Conservation (phyloP, 2,888 invertebrate genomes). For the Chrysotoxum bicinctum region DNA sequence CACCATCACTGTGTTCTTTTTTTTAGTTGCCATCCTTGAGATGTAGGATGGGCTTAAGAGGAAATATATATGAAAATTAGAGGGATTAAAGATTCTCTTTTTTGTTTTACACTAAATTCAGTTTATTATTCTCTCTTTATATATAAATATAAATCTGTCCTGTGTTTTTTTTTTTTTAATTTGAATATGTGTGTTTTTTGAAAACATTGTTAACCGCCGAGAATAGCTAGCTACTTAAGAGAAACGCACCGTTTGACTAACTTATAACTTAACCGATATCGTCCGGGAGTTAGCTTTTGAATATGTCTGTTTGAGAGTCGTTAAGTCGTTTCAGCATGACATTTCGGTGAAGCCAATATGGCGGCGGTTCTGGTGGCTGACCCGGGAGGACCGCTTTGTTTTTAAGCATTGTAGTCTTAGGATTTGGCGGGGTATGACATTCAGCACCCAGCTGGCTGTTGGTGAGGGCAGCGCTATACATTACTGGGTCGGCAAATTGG, state of each 20-base stretch:
- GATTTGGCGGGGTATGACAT: slow-evolving; percentile 76
- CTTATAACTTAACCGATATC: slow-evolving; percentile 10
- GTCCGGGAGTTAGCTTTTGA: slow-evolving; percentile 82
- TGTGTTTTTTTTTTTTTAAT: slow-evolving; percentile 20
- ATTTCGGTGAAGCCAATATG: slow-evolving; percentile 82
- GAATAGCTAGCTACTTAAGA: slow-evolving; percentile 20
- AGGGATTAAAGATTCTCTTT: slow-evolving; percentile 9
- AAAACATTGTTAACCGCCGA: slow-evolving; percentile 59
- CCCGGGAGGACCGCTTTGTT: slow-evolving; percentile 82
- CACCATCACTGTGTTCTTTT: background rate
- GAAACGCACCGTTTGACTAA: slow-evolving; percentile 11
- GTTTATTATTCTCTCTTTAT: slow-evolving; percentile 75
- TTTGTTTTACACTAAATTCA: slow-evolving; percentile 62
- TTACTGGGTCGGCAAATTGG: slow-evolving; percentile 81
- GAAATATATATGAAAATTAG: slow-evolving; percentile 30
- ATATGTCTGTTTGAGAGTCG: slow-evolving; percentile 82
- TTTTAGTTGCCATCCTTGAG: background rate
- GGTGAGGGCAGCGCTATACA: slow-evolving; percentile 79
- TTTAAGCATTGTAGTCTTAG: slow-evolving; percentile 84
- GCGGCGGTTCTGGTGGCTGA: slow-evolving; percentile 81
- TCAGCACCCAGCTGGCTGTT: slow-evolving; percentile 75
- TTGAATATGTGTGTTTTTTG: slow-evolving; percentile 73
- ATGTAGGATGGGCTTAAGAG: slow-evolving; percentile 10
- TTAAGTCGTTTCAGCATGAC: slow-evolving; percentile 82
- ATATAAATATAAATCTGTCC: slow-evolving; percentile 76